Conservation (phyloP, 2,888 invertebrate species). For the Calliopum simillimum region DNA sequence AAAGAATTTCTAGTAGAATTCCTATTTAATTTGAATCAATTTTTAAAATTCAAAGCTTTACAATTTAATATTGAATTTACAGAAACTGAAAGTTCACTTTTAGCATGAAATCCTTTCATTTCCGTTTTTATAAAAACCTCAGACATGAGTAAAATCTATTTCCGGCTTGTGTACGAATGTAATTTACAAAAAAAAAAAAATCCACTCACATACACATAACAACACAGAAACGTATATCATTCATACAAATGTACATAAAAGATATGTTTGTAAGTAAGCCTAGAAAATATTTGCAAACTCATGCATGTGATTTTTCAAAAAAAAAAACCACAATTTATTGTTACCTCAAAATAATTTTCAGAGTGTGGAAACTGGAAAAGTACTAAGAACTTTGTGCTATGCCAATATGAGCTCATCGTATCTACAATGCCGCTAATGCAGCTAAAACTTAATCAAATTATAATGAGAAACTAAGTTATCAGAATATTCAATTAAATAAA, state of each 20-base stretch:
- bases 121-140: slow-evolving; percentile 22
- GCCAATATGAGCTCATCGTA: neutral
- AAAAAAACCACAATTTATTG: slow-evolving; percentile 18
- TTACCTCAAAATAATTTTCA: neutral
- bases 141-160: slow-evolving; percentile 51
- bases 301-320: neutral
- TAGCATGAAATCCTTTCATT: slow-evolving; percentile 36
- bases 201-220: slow-evolving; percentile 6
- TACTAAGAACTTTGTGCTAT: neutral
- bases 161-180: slow-evolving; percentile 44
- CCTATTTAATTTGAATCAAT: no score
- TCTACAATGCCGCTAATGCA: neutral
- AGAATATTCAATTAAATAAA: no score
- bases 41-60: no score
- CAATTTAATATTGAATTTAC: no score
- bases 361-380: neutral
- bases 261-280: neutral
- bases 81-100: neutral
- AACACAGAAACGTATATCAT: neutral
- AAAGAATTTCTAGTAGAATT: no score
- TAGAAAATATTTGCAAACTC: slow-evolving; percentile 7
- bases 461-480: neutral
- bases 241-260: no score
- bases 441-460: neutral
- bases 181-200: slow-evolving; percentile 24